A percentile compares a stretch with the other conserved stretches of the same genome.
phyloP scores from a whole-genome alignment of 2,113 vertebrate genomes.

The Carassius carassius region DNA sequence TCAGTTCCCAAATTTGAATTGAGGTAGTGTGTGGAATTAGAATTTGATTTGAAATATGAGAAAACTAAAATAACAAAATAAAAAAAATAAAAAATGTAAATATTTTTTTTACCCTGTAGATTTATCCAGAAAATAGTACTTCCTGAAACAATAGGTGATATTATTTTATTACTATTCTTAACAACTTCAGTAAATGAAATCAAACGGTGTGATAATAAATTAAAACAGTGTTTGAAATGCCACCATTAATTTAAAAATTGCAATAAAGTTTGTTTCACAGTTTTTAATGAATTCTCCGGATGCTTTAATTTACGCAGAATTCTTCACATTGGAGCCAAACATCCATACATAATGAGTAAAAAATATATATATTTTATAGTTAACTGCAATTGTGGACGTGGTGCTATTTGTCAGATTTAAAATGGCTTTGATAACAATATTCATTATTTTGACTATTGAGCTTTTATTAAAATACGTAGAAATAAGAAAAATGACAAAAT shows the following conservation, averaged over 20 bases:
- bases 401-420: background rate
- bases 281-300: too few species aligned
- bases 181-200: too few species aligned
- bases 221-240: background rate
- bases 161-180: background rate
- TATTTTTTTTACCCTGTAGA: too few species aligned
- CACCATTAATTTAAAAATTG: too few species aligned
- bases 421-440: background rate
- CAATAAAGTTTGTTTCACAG: background rate
- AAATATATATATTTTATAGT: background rate
- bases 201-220: too few species aligned
- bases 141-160: too few species aligned
- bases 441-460: background rate
- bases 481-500: too few species aligned
- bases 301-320: background rate
- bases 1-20: background rate
- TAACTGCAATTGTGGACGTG: background rate
- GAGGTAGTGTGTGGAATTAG: background rate
- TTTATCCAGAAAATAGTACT: too few species aligned
- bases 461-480: background rate
- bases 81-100: too few species aligned
- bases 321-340: background rate
- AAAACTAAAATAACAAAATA: background rate
- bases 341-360: background rate
- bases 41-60: background rate